Evolutionary conservation across 2,888 invertebrate species (phyloP).

Genomic region (Malthinus flaveolus): DNA sequence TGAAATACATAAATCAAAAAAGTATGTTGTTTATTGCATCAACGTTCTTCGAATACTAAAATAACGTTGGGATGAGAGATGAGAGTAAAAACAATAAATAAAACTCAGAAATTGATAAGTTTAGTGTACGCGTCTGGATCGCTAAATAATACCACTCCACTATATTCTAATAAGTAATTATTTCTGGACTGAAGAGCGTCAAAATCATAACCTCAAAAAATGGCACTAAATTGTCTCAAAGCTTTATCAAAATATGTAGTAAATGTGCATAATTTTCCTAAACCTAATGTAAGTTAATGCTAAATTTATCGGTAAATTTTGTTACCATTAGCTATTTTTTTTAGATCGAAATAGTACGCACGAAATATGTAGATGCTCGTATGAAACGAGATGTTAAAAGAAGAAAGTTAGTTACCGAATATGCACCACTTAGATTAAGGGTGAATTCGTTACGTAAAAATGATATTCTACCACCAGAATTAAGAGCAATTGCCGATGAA

Average conservation of each 20-base stretch:
- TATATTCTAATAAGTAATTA: no score
- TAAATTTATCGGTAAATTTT: not conserved
- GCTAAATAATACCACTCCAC: no score
- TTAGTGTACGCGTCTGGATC: no score
- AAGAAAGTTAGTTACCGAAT: constrained; percentile 72
- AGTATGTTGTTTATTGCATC: no score
- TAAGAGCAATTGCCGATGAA: constrained; percentile 74
- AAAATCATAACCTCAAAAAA: constrained; percentile 16
- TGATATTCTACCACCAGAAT: constrained; percentile 79
- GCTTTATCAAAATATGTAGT: constrained; percentile 5
- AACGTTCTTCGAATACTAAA: no score
- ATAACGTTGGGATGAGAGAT: no score
- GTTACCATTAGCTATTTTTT: constrained; percentile 31
- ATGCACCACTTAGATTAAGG: constrained; percentile 76
- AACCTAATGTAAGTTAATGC: constrained; percentile 13
- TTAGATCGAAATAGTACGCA: constrained; percentile 72
- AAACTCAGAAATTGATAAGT: no score
- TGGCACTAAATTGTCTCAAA: not conserved
- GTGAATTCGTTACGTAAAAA: constrained; percentile 84
- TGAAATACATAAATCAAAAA: no score
- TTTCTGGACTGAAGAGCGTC: no score
- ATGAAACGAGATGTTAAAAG: constrained; percentile 88
- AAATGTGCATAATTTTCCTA: not conserved
- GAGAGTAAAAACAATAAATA: no score
- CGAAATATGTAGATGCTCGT: constrained; percentile 79